These are phyloP conservation scores for Meloidogyne floridensis DNA, from an alignment of 1,140 invertebrate species.

Conservation along the genomic window DNA sequence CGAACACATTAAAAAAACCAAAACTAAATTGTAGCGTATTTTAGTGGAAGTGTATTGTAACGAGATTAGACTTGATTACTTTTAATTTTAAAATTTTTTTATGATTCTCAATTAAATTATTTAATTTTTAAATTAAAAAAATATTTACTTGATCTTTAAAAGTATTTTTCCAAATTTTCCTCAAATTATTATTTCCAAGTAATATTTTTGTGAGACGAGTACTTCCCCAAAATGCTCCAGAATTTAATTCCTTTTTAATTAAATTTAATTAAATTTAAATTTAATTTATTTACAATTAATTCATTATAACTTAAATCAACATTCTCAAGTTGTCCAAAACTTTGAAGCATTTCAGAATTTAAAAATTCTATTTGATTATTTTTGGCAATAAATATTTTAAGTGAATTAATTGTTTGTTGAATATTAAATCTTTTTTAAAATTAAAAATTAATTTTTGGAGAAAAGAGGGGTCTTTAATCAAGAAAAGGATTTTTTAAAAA, in stretches of 20 bases:
- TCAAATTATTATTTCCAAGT: constrained; percentile 44
- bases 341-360: constrained; percentile 35
- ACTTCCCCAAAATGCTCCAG: constrained; percentile 40
- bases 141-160: constrained; percentile 40
- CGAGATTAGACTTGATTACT: too few relatives aligned
- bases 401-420: constrained; percentile 38
- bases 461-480: neutral
- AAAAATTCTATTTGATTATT: constrained; percentile 50
- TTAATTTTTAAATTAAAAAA: neutral
- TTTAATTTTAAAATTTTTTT: too few relatives aligned
- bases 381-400: constrained; percentile 27
- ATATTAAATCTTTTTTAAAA: constrained; percentile 39
- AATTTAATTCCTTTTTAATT: constrained; percentile 40
- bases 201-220: constrained; percentile 31
- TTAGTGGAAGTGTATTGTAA: too few relatives aligned
- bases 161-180: constrained; percentile 48
- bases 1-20: too few relatives aligned
- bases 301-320: constrained; percentile 45
- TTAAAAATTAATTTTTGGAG: neutral
- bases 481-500: too few relatives aligned
- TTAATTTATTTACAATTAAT: constrained; percentile 30
- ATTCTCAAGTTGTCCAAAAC: constrained; percentile 34
- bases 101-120: constrained; percentile 37
- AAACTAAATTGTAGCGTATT: too few relatives aligned
- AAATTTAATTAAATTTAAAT: neutral